phyloP scores from a whole-genome alignment of 2,113 vertebrate species.

The Bos indicus region DNA sequence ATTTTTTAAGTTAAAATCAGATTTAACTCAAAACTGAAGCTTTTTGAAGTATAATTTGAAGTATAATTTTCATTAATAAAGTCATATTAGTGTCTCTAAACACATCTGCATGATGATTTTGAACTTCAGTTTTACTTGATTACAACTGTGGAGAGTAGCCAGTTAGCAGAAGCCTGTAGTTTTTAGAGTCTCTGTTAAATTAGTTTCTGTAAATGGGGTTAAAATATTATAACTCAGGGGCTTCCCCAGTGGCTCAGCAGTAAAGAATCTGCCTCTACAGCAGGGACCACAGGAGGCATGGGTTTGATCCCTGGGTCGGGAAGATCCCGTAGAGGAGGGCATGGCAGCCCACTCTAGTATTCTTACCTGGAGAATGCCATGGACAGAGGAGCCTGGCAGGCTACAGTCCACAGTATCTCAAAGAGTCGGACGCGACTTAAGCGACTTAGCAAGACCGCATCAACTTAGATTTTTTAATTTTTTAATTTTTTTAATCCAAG shows the following conservation, averaged over 20 bases:
- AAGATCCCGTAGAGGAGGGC: not conserved
- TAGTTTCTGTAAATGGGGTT: not conserved
- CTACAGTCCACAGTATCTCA: not conserved
- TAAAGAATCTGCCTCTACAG: not conserved
- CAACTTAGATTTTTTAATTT: not conserved
- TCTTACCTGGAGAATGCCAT: not conserved
- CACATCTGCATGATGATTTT: not conserved
- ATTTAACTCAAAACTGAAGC: not conserved
- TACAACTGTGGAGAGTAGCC: not conserved
- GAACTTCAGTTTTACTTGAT: not conserved
- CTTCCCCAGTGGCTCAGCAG: not conserved
- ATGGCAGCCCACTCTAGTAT: not conserved
- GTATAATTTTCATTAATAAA: not conserved
- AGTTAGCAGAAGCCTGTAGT: not conserved
- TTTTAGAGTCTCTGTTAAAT: not conserved
- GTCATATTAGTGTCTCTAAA: not conserved
- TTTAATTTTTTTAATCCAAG: not conserved
- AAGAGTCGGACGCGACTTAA: not conserved
- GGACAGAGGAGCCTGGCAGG: not conserved
- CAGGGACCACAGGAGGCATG: not conserved
- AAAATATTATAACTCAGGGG: not conserved
- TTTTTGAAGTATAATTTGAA: not conserved
- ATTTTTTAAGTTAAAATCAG: not conserved
- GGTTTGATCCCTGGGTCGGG: not conserved
- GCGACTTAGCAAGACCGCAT: accelerated